These are phyloP conservation scores for Neotoma lepida DNA, from an alignment of 2,113 vertebrate genomes.

Conservation along the genomic window DNA sequence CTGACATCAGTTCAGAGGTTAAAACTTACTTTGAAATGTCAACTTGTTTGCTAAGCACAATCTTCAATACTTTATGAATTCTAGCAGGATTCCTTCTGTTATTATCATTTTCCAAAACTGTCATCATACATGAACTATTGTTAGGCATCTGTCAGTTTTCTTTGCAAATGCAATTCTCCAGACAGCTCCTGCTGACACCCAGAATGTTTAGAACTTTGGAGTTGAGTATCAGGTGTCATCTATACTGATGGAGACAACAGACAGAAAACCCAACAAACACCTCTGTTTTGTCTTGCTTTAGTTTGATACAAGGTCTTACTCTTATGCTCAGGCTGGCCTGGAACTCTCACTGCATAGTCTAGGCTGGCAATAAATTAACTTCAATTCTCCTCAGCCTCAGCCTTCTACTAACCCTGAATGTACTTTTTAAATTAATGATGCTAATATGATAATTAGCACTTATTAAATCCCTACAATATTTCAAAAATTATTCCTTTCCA, in stretches of 20 bases:
- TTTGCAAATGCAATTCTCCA: background rate
- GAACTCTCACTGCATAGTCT: background rate
- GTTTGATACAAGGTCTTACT: background rate
- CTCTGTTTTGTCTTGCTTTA: background rate
- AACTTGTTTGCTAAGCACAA: background rate
- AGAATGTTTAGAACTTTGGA: background rate
- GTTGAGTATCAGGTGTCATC: background rate
- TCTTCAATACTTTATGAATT: background rate
- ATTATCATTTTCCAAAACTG: background rate
- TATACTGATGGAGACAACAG: background rate
- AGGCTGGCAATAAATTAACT: background rate
- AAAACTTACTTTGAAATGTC: background rate
- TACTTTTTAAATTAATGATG: background rate
- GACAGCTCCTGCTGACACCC: background rate
- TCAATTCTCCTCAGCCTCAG: background rate
- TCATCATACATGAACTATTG: background rate
- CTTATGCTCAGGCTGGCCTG: background rate
- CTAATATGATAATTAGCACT: background rate
- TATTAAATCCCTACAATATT: background rate
- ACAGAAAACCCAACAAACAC: background rate
- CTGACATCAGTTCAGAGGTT: background rate
- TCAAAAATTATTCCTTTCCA: background rate
- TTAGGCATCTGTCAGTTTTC: background rate
- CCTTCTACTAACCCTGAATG: background rate
- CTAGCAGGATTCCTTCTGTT: background rate